Percentiles rank a stretch among this genome's conserved stretches.
Conservation (phyloP, 1,140 invertebrate species). For the Eumaeus atala region DNA sequence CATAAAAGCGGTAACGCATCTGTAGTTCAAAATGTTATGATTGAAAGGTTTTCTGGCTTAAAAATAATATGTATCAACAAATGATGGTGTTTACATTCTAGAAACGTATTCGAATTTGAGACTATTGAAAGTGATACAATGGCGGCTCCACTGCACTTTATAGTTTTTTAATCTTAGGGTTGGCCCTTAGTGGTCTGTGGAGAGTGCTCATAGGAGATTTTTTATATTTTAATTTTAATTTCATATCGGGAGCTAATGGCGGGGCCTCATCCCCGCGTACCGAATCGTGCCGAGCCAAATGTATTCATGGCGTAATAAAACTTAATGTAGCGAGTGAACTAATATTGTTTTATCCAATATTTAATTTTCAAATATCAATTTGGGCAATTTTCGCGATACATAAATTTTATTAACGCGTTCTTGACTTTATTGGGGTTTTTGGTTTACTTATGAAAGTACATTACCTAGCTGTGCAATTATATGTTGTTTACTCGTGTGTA, state of each 20-base stretch:
- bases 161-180: slow-evolving; percentile 42
- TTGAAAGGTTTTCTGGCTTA: too few species aligned
- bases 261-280: slow-evolving; percentile 64
- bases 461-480: too few species aligned
- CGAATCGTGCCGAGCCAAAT: slow-evolving; percentile 64
- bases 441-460: not conserved
- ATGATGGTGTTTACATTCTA: too few species aligned
- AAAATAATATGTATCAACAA: too few species aligned
- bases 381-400: slow-evolving; percentile 58
- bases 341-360: slow-evolving; percentile 73
- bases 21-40: too few species aligned
- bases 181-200: slow-evolving; percentile 67
- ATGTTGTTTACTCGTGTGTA: too few species aligned
- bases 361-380: slow-evolving; percentile 66
- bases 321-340: slow-evolving; percentile 71
- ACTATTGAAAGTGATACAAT: slow-evolving; percentile 2
- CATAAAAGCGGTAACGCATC: too few species aligned
- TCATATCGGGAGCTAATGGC: slow-evolving; percentile 71
- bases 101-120: not conserved
- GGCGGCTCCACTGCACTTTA: slow-evolving; percentile 8
- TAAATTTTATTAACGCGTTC: slow-evolving; percentile 51
- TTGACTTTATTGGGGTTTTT: slow-evolving; percentile 10
- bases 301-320: slow-evolving; percentile 70
- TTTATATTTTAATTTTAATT: slow-evolving; percentile 75
- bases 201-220: slow-evolving; percentile 59